Conservation (phyloP, 2,113 vertebrate genomes). For the Arenaria interpres region DNA sequence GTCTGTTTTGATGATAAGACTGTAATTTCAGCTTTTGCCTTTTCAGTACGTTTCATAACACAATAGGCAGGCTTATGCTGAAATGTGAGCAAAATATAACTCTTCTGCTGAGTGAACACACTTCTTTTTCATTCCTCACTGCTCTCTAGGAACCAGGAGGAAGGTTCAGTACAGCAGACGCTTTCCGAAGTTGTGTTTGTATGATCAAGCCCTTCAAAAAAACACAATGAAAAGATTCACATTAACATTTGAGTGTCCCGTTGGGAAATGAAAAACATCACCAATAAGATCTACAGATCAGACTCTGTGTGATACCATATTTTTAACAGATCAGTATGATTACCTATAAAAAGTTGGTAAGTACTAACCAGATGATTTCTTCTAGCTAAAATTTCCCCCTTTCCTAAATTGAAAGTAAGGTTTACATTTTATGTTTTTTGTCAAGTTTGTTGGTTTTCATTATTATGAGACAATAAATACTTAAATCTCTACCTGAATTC, state of each 20-base stretch:
- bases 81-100: slow-evolving; percentile 17
- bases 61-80: not conserved
- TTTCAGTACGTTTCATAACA: not conserved
- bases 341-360: not conserved
- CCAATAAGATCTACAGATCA: not conserved
- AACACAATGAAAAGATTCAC: not conserved
- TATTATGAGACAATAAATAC: not conserved
- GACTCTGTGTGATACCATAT: not conserved
- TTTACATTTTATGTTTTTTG: not conserved
- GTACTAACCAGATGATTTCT: not conserved
- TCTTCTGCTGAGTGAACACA: not conserved
- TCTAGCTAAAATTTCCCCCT: not conserved
- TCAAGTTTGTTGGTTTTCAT: not conserved
- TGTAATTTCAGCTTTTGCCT: slow-evolving; percentile 44
- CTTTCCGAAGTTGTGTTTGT: not conserved
- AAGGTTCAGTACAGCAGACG: not conserved
- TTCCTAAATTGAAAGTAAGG: not conserved
- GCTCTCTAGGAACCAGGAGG: not conserved
- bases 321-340: not conserved
- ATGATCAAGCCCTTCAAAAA: not conserved
- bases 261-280: not conserved
- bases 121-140: not conserved
- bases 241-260: not conserved
- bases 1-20: slow-evolving; percentile 8
- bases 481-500: not conserved